These are phyloP conservation scores for Onychorhynchus coronatus DNA, from an alignment of 2,113 vertebrate genomes.

Conservation along the genomic window DNA sequence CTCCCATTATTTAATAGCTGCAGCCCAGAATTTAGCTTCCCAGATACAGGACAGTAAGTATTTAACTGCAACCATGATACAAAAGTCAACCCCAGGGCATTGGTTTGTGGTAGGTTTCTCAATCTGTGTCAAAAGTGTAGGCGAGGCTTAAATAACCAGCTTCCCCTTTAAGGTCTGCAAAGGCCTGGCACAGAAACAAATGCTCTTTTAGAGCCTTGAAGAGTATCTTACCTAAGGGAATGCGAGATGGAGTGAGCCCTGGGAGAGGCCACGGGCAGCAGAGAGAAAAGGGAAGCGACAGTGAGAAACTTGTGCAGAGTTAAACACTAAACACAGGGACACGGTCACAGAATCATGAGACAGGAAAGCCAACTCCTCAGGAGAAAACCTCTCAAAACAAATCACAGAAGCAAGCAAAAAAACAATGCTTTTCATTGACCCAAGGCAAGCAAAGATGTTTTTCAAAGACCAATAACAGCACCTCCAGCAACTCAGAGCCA, in stretches of 20 bases:
- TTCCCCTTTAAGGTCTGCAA: not conserved
- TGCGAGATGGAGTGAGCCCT: slow-evolving; percentile 95
- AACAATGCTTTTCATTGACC: not conserved
- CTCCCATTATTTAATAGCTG: not conserved
- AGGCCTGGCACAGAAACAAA: not conserved
- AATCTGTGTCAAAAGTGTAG: not conserved
- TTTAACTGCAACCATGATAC: not conserved
- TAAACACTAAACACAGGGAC: not conserved
- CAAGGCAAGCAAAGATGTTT: not conserved
- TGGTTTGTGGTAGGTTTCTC: not conserved
- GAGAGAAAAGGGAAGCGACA: slow-evolving; percentile 44
- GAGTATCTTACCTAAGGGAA: slow-evolving; percentile 92
- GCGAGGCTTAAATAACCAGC: not conserved
- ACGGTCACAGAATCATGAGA: not conserved
- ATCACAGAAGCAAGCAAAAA: not conserved
- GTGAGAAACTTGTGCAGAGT: slow-evolving; percentile 8
- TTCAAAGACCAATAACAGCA: not conserved
- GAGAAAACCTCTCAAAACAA: not conserved
- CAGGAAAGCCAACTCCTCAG: not conserved
- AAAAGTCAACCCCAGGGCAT: not conserved
- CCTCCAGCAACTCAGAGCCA: not conserved
- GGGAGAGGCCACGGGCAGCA: slow-evolving; percentile 73
- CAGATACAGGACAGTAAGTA: not conserved
- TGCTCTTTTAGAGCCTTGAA: not conserved
- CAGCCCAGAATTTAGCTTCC: not conserved